Evolutionary conservation across 2,888 invertebrate species (phyloP), one percentile per base, ranked within the genome.

Genomic region (Polyploca ridens): DNA sequence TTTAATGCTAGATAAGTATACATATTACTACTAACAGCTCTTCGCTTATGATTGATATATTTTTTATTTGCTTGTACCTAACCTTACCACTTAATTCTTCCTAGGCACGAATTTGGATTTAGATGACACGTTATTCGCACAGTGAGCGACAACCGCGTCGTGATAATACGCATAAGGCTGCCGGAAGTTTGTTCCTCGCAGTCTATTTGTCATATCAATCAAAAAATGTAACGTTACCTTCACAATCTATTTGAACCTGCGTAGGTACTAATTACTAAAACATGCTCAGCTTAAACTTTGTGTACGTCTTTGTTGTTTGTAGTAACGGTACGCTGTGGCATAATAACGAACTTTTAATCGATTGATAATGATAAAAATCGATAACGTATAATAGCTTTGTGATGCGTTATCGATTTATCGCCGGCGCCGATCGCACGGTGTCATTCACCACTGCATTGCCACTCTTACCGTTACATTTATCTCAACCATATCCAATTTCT

Each of bases 361-460:
- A 63, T 70, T 64, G 71, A 62, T 67, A 59, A 67, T 66, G 54
- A 54, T 54, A 54, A 54, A 71, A 71, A 69, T 73, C 69, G 69
- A 74, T 77, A 66, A 66, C 64, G 68, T 69, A 69, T 80, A 79
- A 79, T 76, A 78, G 77, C 69, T 75, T 75, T 69, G 71, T 63
- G 64, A 70, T 81, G 74, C 68, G 73, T 72, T 84, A 85, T 82
- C 78, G 75, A 74, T 72, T 71, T 71, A 77, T 77, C 76, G 74
- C 71, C 65, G 61, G 69, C 66, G 75, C 64, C 72, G 80, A 77
- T 86, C 84, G 80, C 87, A 85, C 86, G 86, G 85, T 84, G 89
- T 86, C 86, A 80, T 87, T 89, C 85, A 87, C 86, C 84, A 84
- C 66, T 74, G 67, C 71, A 71, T 66, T 65, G 63, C 65, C 70